Conservation (phyloP, 2,888 invertebrate genomes). For the Hydrotaea diabolus region DNA sequence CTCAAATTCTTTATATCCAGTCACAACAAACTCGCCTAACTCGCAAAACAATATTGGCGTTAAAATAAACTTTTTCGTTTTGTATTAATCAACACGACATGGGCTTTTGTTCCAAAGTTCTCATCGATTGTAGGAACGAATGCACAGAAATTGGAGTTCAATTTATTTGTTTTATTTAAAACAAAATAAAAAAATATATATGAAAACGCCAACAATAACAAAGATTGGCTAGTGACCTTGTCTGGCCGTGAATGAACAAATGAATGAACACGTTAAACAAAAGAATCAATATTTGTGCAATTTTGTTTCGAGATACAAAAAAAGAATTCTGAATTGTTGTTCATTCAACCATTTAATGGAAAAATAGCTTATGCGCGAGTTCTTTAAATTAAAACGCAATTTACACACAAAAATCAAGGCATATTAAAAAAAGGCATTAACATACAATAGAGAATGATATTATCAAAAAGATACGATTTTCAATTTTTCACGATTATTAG, state of each 20-base stretch:
- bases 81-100: not conserved
- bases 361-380: not conserved
- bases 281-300: constrained; percentile 33
- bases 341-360: not conserved
- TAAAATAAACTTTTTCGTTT: too few species aligned
- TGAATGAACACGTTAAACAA: not conserved
- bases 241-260: not conserved
- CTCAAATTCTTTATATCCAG: not conserved
- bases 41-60: not conserved
- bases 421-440: too few species aligned
- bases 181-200: not conserved
- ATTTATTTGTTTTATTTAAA: constrained; percentile 14
- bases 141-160: not conserved
- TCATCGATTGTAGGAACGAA: not conserved
- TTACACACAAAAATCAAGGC: not conserved
- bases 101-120: constrained; percentile 17
- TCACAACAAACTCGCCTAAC: not conserved
- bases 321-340: not conserved
- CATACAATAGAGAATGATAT: too few species aligned
- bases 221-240: constrained; percentile 11
- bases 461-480: too few species aligned
- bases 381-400: not conserved
- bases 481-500: too few species aligned
- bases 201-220: not conserved
- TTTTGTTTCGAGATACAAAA: too few species aligned